Base-by-base conservation (phyloP, 2,888 invertebrate species). In the Candidula unifasciata region DNA sequence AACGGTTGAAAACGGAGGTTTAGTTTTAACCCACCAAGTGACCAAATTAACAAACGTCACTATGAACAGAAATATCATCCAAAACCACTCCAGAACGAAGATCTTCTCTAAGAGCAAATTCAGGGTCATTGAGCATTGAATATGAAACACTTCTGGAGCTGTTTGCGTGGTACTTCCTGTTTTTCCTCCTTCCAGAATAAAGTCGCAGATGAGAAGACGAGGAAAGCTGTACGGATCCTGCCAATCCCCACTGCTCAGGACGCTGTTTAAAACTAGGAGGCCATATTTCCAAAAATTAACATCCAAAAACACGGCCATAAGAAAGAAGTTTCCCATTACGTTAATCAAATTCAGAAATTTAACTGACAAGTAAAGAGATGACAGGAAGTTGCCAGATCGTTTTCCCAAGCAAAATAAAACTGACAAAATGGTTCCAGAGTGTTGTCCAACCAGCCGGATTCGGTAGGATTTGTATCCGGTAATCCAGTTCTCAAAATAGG, bases 211-310 rank as follows among this genome's bases (percentile, higher is more conserved):
- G 21, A 86, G 86, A 27, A 84, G 35, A 1, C 86, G 68, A 5
- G 86, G 86, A 71, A 86, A 86, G 57, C 79, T 86, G 74, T 81
- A 44, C 10, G 86, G 78, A 68, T 86, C 86, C 24, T 82, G 81
- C 86, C 86, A 86, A 64, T 86, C 86, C 18, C 86, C 86, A 18
- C 66, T 21, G 18, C n/a, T 52, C 10, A 86, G n/a, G 21, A 86
- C 81, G n/a, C 76, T 69, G 33, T 79, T 78, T 16, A 86, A 35
- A 13, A 83, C 84, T 0, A 73, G 68, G 6, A 84, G 30, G 16
- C 86, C 86, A 52, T 86, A 86, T 6, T 73, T 80, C 86, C 86
- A 86, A 54, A 78, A 86, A 37, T 84, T 84, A 0, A 78, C 30
- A 54, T 86, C 86, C 74, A 86, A 68, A 35, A 83, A 82, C 66